A percentile compares a stretch with the other conserved stretches of the same genome.
Evolutionary conservation across 2,888 invertebrate genomes (phyloP).

Genomic region (Himalopsyche tibetana): DNA sequence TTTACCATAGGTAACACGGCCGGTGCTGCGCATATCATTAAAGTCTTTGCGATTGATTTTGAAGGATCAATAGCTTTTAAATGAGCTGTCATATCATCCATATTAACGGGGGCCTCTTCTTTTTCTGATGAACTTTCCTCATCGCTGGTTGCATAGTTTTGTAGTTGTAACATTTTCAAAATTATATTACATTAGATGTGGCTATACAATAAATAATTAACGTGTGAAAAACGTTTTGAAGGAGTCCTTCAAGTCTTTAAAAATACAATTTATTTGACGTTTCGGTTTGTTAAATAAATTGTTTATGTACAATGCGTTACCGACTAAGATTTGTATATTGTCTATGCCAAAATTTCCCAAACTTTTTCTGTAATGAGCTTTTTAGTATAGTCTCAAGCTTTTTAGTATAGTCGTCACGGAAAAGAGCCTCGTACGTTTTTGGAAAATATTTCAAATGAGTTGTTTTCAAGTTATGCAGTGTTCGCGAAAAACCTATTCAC

Average conservation of each 20-base stretch:
- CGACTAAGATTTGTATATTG: neutral
- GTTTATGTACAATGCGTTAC: neutral
- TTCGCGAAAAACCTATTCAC: no score
- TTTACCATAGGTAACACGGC: slow-evolving; percentile 87
- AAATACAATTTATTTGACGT: neutral
- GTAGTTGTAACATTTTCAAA: slow-evolving; percentile 82
- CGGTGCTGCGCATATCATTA: slow-evolving; percentile 89
- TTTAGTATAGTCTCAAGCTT: no score
- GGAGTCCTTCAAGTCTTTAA: neutral
- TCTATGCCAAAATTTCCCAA: no score
- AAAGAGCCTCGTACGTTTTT: no score
- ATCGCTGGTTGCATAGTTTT: slow-evolving; percentile 85
- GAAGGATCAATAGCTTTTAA: slow-evolving; percentile 78
- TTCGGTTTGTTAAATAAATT: neutral
- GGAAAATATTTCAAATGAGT: no score
- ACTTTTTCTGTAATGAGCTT: no score
- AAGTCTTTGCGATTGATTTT: slow-evolving; percentile 79
- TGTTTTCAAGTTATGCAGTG: no score
- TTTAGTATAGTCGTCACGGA: no score
- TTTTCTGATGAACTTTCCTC: slow-evolving; percentile 80
- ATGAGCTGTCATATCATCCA: slow-evolving; percentile 74
- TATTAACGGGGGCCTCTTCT: slow-evolving; percentile 72
- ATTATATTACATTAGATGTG: neutral
- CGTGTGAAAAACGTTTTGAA: neutral
- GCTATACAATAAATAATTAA: neutral